A percentile compares a stretch with the other conserved stretches of the same genome.
phyloP scores from a whole-genome alignment of 2,888 invertebrate genomes.

The Leistus spinibarbis region DNA sequence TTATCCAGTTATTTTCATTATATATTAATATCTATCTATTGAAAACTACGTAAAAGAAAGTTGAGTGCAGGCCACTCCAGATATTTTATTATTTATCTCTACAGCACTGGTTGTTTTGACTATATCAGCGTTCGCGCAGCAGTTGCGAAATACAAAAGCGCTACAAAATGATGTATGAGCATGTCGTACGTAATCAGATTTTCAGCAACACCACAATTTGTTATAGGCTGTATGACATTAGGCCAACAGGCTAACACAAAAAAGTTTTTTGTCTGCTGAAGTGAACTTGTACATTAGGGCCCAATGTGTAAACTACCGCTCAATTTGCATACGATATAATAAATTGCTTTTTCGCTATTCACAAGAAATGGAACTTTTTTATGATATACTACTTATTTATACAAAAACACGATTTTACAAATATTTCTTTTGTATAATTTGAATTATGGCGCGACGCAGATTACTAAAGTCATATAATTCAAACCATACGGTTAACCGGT shows the following conservation, averaged over 20 bases:
- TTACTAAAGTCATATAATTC: too few species aligned
- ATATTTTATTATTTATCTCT: not conserved
- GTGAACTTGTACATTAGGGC: slow-evolving; percentile 4
- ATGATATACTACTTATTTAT: not conserved
- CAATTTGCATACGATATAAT: slow-evolving; percentile 8
- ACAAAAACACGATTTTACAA: too few species aligned
- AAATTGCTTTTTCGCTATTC: not conserved
- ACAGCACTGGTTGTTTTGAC: not conserved
- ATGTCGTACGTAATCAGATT: slow-evolving; percentile 18
- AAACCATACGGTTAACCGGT: too few species aligned
- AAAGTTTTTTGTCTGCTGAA: not conserved
- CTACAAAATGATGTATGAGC: slow-evolving; percentile 29
- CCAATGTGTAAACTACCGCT: not conserved
- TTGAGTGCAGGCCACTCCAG: too few species aligned
- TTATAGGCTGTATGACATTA: slow-evolving; percentile 18
- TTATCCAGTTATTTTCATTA: too few species aligned
- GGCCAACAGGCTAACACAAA: slow-evolving; percentile 6
- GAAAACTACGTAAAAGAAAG: too few species aligned
- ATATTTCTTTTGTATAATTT: too few species aligned
- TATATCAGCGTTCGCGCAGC: not conserved
- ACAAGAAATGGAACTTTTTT: not conserved
- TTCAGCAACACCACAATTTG: slow-evolving; percentile 20
- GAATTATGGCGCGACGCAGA: too few species aligned
- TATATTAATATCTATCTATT: too few species aligned
- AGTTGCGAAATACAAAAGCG: slow-evolving; percentile 16